These are phyloP conservation scores for Micronisus gabar DNA, from an alignment of 2,113 vertebrate species.

Conservation along the genomic window DNA sequence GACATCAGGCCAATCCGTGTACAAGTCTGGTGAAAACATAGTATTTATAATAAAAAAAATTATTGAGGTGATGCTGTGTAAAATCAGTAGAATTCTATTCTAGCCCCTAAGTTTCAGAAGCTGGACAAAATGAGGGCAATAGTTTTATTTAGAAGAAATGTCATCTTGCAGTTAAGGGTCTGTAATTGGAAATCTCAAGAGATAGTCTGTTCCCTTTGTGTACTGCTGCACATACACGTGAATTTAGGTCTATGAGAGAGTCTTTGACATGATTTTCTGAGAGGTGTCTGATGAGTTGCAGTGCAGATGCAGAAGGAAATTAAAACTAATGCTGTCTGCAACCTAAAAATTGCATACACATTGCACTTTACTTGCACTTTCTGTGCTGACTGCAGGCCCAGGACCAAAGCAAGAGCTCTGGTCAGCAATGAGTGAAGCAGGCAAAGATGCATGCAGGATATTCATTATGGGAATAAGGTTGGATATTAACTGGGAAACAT, in stretches of 20 bases:
- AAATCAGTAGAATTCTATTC: background rate
- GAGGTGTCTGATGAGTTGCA: background rate
- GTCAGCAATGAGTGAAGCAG: background rate
- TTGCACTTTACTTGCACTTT: background rate
- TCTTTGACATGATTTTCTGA: background rate
- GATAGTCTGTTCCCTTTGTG: background rate
- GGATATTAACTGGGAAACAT: background rate
- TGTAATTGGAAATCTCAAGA: background rate
- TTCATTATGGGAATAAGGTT: background rate
- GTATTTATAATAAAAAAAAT: background rate
- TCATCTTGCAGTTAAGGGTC: background rate
- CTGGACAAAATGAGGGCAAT: background rate
- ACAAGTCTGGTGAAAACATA: background rate
- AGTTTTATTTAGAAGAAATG: background rate
- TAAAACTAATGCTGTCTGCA: background rate
- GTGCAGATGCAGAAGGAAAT: background rate
- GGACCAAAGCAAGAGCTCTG: background rate
- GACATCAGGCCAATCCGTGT: background rate
- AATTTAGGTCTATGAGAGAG: background rate
- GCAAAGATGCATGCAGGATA: background rate
- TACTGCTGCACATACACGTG: background rate
- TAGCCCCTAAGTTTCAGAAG: background rate
- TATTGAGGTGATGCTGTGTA: background rate
- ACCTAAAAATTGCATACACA: background rate
- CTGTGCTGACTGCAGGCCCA: background rate